phyloP scores from a whole-genome alignment of 2,797 vertebrate species.

The Falco naumanni region DNA sequence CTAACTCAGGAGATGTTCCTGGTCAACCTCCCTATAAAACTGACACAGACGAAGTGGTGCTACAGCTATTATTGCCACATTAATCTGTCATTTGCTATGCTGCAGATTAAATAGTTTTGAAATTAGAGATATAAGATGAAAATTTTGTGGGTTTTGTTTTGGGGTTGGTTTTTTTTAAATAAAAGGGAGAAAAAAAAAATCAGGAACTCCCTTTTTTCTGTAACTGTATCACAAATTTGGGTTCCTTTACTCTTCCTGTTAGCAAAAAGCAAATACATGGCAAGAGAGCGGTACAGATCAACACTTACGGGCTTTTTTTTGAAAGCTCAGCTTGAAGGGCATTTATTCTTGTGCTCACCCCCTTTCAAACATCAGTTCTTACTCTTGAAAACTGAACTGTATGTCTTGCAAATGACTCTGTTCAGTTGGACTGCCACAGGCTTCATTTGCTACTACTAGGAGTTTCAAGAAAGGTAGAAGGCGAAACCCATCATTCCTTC shows the following conservation, averaged over 20 bases:
- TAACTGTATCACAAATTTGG: neutral
- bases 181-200: neutral
- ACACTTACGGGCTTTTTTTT: neutral
- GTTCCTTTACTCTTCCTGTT: neutral
- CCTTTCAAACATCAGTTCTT: neutral
- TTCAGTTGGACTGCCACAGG: neutral
- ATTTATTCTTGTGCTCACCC: neutral
- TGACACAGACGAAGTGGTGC: neutral
- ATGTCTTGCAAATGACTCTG: neutral
- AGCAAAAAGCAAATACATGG: neutral
- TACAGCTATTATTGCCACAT: neutral
- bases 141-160: neutral
- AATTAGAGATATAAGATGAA: neutral
- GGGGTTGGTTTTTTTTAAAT: neutral
- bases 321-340: neutral
- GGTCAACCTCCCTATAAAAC: neutral
- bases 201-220: neutral
- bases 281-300: neutral
- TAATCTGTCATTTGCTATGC: neutral
- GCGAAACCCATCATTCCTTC: neutral
- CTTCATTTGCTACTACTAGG: neutral
- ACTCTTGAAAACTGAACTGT: neutral
- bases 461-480: neutral
- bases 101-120: neutral
- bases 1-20: rapidly evolving